A percentile compares a stretch with the other conserved stretches of the same genome.
Evolutionary conservation across 2,113 vertebrate species (phyloP).

Genomic region (Danio rerio): DNA sequence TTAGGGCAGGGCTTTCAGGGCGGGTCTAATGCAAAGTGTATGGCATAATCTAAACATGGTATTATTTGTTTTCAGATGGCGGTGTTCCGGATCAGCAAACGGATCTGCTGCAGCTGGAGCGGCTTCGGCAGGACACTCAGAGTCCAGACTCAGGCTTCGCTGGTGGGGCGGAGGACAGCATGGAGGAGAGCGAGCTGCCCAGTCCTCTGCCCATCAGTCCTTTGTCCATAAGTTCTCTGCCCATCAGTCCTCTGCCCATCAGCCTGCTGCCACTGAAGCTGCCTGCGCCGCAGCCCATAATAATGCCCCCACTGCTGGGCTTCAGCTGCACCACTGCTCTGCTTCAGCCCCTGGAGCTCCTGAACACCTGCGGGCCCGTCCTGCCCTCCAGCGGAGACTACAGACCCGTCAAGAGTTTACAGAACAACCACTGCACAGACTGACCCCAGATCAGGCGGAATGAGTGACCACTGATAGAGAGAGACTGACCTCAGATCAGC

Average conservation of each 20-base stretch:
- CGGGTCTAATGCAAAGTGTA: no score
- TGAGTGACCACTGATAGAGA: no score
- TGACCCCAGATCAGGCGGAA: no score
- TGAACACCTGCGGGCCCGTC: not conserved
- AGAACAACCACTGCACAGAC: not conserved
- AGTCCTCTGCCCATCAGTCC: conserved; percentile 23
- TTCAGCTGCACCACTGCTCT: no score
- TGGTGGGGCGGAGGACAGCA: conserved; percentile 52
- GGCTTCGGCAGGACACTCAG: conserved; percentile 49
- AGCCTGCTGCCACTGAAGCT: not conserved
- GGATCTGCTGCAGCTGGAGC: conserved; percentile 49
- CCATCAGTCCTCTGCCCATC: not conserved
- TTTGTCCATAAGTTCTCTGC: no score
- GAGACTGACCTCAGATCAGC: no score
- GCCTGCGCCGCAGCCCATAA: not conserved
- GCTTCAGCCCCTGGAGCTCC: not conserved
- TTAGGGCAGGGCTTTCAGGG: no score
- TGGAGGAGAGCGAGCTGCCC: conserved; percentile 57
- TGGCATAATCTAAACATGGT: no score
- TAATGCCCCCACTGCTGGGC: no score
- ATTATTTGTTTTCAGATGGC: no score
- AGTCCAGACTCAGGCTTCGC: conserved; percentile 69
- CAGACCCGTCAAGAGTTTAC: not conserved
- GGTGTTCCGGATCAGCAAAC: not conserved
- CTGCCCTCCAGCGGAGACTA: not conserved